A percentile compares a stretch with the other conserved stretches of the same genome.
Evolutionary conservation across 2,888 invertebrate species (phyloP).

Genomic region (Frankliniella fusca): DNA sequence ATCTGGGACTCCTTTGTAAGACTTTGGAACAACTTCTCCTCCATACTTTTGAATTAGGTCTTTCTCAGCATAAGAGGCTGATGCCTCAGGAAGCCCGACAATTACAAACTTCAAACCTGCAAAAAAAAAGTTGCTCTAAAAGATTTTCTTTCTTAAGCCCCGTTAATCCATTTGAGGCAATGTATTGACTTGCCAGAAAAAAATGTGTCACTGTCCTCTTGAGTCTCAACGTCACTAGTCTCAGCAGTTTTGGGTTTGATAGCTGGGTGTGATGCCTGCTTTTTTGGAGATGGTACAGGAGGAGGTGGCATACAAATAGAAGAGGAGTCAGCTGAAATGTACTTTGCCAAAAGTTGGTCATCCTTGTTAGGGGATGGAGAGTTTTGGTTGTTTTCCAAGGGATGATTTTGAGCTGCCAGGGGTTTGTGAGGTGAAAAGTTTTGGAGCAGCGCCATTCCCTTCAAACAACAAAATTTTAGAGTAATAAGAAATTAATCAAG

Average conservation of each 20-base stretch:
- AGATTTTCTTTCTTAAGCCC: background rate
- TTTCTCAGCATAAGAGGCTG: constrained; percentile 41
- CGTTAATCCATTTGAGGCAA: background rate
- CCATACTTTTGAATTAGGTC: constrained; percentile 49
- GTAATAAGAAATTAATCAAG: background rate
- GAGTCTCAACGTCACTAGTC: background rate
- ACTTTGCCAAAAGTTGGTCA: background rate
- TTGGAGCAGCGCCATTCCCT: background rate
- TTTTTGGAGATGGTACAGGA: background rate
- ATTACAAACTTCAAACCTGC: constrained; percentile 48
- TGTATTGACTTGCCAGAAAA: constrained; percentile 23
- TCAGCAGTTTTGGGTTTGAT: background rate
- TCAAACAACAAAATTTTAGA: background rate
- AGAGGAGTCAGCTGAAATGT: background rate
- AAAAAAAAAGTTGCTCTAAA: constrained; percentile 34
- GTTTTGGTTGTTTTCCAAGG: background rate
- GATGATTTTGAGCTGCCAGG: constrained; percentile 17
- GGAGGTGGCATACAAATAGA: background rate
- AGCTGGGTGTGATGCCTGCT: no score
- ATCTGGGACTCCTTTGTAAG: constrained; percentile 57
- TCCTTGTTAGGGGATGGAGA: background rate
- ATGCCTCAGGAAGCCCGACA: constrained; percentile 46
- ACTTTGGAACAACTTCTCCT: constrained; percentile 52
- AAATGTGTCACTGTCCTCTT: background rate
- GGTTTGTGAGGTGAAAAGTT: background rate